Conservation (phyloP, 2,797 vertebrate species). For the Knipowitschia caucasica region DNA sequence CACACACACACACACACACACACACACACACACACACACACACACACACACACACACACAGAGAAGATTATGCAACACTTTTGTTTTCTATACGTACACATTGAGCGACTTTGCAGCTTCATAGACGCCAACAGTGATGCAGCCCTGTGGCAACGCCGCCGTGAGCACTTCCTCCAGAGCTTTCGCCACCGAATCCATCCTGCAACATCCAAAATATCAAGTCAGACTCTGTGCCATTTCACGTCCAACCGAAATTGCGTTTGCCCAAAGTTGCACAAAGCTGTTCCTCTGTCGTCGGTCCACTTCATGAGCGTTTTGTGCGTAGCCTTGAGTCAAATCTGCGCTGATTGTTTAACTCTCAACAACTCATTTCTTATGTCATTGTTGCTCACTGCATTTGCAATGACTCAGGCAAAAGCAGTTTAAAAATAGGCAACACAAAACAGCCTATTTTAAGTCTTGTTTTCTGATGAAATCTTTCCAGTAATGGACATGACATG, state of each 20-base stretch:
- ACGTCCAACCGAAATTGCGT: no score
- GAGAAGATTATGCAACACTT: background rate
- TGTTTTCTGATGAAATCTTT: background rate
- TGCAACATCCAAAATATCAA: no score
- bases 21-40: background rate
- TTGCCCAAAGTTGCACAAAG: background rate
- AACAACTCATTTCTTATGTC: background rate
- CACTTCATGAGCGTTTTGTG: background rate
- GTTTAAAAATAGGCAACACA: background rate
- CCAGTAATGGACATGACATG: no score
- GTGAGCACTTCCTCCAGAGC: constrained; percentile 87
- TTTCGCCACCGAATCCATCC: constrained; percentile 87
- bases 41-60: background rate
- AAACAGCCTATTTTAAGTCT: background rate
- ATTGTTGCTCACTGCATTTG: background rate
- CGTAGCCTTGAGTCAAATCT: constrained; percentile 6
- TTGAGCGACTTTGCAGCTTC: constrained; percentile 89
- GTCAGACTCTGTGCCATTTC: no score
- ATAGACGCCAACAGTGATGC: constrained; percentile 87
- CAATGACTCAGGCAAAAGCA: constrained; percentile 1
- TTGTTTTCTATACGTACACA: constrained; percentile 75
- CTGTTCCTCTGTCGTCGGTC: background rate
- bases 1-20: background rate
- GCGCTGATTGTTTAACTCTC: background rate
- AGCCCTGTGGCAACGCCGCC: constrained; percentile 81